Evolutionary conservation across 2,797 vertebrate species (phyloP).

Genomic region (Poeciliopsis gracilis): DNA sequence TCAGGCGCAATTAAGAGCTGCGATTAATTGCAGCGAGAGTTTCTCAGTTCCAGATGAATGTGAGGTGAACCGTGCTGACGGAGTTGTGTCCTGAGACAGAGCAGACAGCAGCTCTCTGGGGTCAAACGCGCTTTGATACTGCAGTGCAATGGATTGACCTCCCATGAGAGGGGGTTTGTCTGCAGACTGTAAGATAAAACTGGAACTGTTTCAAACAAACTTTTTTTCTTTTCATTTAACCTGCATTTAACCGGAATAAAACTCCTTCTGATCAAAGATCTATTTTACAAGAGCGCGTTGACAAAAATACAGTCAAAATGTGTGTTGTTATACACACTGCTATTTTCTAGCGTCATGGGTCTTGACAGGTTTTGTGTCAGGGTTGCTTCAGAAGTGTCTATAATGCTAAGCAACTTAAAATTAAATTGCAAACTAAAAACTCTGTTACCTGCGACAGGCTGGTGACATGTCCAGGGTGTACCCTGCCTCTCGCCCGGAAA

Average conservation of each 20-base stretch:
- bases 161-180: background rate
- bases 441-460: background rate
- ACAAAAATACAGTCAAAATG: too few species aligned
- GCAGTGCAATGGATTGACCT: background rate
- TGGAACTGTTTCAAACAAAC: constrained; percentile 5
- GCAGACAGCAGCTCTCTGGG: constrained; percentile 15
- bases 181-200: background rate
- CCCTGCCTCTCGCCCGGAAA: too few species aligned
- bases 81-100: constrained; percentile 4
- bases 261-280: too few species aligned
- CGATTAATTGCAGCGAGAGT: constrained; percentile 30
- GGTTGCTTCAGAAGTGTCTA: background rate
- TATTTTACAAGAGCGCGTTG: too few species aligned
- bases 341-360: background rate
- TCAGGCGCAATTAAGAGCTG: background rate
- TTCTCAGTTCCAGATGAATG: constrained; percentile 16
- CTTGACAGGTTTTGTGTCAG: background rate
- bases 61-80: constrained; percentile 8
- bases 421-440: background rate
- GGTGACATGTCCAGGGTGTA: too few species aligned
- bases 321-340: background rate
- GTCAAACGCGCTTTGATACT: constrained; percentile 1
- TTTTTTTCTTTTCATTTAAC: background rate
- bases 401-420: background rate
- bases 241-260: too few species aligned